Conservation (phyloP, 2,888 invertebrate genomes). For the Cephus runcator region DNA sequence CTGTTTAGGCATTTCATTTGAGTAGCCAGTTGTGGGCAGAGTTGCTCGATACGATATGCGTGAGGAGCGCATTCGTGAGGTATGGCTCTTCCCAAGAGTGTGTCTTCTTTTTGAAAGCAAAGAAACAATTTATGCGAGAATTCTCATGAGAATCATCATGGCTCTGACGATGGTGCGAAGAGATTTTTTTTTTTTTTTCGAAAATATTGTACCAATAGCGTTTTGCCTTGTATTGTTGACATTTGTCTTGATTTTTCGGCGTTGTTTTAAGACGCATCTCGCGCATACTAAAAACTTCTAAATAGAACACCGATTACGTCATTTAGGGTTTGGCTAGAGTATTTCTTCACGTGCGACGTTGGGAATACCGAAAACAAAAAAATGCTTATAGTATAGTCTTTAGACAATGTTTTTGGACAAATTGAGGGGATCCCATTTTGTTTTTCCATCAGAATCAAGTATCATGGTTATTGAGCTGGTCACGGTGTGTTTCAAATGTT, state of each 20-base stretch:
- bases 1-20: constrained; percentile 51
- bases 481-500: not conserved
- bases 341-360: too few species aligned
- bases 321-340: not conserved
- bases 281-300: too few species aligned
- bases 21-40: constrained; percentile 35
- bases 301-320: not conserved
- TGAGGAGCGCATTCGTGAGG: not conserved
- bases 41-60: constrained; percentile 26
- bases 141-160: not conserved
- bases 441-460: not conserved
- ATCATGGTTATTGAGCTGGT: not conserved
- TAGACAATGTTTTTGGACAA: not conserved
- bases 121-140: not conserved
- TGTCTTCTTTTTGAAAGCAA: not conserved
- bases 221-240: too few species aligned
- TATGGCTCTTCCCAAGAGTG: not conserved
- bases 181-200: not conserved
- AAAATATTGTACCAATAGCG: not conserved
- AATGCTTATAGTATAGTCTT: too few species aligned
- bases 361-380: too few species aligned
- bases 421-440: not conserved
- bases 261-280: too few species aligned
- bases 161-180: not conserved
- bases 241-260: too few species aligned